These are phyloP conservation scores for Syrrhaptes paradoxus DNA, from an alignment of 2,113 vertebrate species.

Conservation along the genomic window DNA sequence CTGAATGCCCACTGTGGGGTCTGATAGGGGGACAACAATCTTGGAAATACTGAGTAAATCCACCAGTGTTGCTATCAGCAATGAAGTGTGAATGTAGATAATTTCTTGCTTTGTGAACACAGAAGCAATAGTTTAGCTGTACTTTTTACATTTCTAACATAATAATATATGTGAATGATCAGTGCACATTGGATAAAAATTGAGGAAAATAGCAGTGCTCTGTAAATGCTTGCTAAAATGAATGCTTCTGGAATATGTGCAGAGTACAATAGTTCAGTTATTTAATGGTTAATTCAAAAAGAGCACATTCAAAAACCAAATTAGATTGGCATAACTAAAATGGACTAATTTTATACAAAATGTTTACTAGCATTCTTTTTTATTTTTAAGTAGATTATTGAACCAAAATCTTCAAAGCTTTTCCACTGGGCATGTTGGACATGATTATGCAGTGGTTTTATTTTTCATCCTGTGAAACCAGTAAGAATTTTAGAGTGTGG, in stretches of 20 bases:
- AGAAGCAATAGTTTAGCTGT: background rate
- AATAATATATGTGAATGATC: background rate
- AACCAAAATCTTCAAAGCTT: background rate
- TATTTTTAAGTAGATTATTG: background rate
- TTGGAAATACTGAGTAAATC: background rate
- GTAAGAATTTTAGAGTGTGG: background rate
- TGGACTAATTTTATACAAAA: background rate
- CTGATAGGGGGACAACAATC: background rate
- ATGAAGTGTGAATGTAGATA: background rate
- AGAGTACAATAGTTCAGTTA: background rate
- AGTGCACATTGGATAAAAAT: background rate
- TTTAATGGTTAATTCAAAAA: slow-evolving; percentile 14
- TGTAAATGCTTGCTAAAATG: background rate
- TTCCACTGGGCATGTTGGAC: background rate
- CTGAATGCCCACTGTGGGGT: background rate
- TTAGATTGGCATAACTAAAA: slow-evolving; percentile 2
- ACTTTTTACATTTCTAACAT: background rate
- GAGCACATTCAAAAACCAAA: background rate
- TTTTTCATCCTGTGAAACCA: background rate
- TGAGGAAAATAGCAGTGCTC: slow-evolving; percentile 17
- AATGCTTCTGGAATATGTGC: background rate
- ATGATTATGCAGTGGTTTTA: background rate
- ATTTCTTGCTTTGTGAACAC: background rate
- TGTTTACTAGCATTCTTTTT: background rate
- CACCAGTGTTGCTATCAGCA: background rate